These are phyloP conservation scores for Ophiodon elongatus DNA, from an alignment of 2,113 vertebrate species.

Conservation along the genomic window DNA sequence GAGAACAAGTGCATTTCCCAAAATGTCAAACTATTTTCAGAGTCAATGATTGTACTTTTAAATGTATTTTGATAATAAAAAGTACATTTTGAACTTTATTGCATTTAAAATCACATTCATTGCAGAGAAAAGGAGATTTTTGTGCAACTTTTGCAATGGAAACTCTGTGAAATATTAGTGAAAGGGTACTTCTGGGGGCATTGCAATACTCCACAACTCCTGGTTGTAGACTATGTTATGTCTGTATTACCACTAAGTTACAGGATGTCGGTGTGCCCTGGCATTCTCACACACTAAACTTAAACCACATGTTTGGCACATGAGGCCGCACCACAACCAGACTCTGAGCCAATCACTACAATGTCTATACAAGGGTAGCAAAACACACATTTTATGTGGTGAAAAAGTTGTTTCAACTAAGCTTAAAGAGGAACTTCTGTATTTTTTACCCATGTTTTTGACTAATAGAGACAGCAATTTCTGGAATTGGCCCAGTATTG, in stretches of 20 bases:
- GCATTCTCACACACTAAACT: conserved; percentile 41
- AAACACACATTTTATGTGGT: conserved; percentile 8
- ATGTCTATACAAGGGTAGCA: conserved; percentile 26
- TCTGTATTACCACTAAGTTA: conserved; percentile 34
- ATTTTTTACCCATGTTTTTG: background rate
- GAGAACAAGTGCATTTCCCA: background rate
- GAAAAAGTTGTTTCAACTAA: conserved; percentile 5
- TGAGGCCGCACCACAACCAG: conserved; percentile 17
- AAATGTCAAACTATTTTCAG: no score
- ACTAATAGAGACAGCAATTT: background rate
- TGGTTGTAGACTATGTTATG: background rate
- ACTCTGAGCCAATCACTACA: conserved; percentile 1
- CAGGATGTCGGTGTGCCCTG: conserved; percentile 35
- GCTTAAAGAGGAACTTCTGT: background rate
- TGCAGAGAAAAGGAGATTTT: conserved; percentile 3
- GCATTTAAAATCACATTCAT: background rate
- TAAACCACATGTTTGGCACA: conserved; percentile 60
- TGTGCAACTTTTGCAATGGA: background rate
- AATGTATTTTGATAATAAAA: background rate
- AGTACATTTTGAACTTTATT: background rate
- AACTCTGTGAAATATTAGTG: background rate
- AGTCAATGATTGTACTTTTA: background rate
- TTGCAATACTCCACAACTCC: background rate
- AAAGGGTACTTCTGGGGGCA: background rate
- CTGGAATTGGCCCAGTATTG: no score